A percentile compares a stretch with the other conserved stretches of the same genome.
These are phyloP conservation scores for Drosophila asahinai DNA, from an alignment of 1,140 invertebrate species.

Conservation along the genomic window DNA sequence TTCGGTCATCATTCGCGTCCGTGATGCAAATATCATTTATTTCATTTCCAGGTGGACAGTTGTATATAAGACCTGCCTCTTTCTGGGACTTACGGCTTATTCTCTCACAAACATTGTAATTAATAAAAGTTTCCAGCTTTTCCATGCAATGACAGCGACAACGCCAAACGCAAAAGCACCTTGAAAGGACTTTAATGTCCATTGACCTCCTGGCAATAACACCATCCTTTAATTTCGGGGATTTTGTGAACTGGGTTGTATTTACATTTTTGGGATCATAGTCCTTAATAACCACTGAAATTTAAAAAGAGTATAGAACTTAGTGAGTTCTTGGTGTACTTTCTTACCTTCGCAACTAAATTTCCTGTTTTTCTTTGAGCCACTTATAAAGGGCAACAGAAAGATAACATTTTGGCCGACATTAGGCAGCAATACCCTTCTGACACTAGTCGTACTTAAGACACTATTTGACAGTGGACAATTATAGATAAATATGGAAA, in stretches of 20 bases:
- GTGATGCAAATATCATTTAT: conserved; percentile 42
- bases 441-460: conserved; percentile 14
- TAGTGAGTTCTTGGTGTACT: not conserved
- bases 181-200: conserved; percentile 48
- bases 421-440: conserved; percentile 39
- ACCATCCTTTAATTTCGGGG: conserved; percentile 1
- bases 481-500: conserved; percentile 45
- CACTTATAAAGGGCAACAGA: conserved; percentile 51
- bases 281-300: conserved; percentile 42
- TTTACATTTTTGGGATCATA: not conserved
- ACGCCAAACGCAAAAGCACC: conserved; percentile 72
- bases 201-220: conserved; percentile 49
- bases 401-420: conserved; percentile 55
- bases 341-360: conserved; percentile 56
- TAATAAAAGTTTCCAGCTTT: conserved; percentile 54
- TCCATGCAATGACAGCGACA: conserved; percentile 68
- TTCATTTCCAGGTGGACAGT: conserved; percentile 49
- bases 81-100: conserved; percentile 33
- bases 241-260: not conserved
- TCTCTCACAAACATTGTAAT: conserved; percentile 54
- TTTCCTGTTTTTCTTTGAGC: conserved; percentile 46
- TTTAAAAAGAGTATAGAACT: not conserved
- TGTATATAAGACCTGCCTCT: conserved; percentile 50
- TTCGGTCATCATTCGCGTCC: conserved; percentile 5
- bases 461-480: conserved; percentile 37